These are phyloP conservation scores for Batillaria attramentaria DNA, from an alignment of 1,140 invertebrate genomes.

Conservation along the genomic window DNA sequence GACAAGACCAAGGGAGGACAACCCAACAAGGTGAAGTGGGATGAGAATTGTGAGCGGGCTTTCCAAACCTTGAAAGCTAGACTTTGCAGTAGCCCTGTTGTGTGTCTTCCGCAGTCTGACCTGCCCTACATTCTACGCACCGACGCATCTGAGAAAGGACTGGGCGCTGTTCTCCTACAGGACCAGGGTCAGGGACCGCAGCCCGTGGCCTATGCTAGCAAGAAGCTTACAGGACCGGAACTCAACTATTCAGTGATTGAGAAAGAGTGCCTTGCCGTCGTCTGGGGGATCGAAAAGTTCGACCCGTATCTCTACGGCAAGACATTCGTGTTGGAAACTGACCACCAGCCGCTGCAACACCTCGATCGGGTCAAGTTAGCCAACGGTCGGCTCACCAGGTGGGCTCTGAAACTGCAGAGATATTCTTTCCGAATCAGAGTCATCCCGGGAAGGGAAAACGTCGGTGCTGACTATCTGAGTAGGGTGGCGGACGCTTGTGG, in stretches of 20 bases:
- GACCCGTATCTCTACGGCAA: conserved; percentile 64
- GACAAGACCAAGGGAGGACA: conserved; percentile 19
- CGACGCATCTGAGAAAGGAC: conserved; percentile 45
- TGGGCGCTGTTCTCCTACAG: conserved; percentile 52
- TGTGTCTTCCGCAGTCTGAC: conserved; percentile 55
- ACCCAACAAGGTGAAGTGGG: conserved; percentile 17
- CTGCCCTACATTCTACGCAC: conserved; percentile 63
- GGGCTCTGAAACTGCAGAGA: conserved; percentile 27
- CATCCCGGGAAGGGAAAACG: conserved; percentile 35
- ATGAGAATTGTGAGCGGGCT: background rate
- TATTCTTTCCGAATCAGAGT: conserved; percentile 5
- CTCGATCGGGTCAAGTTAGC: conserved; percentile 25
- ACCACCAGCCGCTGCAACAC: conserved; percentile 36
- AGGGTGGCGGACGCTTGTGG: too few species aligned
- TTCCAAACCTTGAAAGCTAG: conserved; percentile 24
- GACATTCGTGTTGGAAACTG: conserved; percentile 35
- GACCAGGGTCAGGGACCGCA: conserved; percentile 35
- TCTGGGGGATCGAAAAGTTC: conserved; percentile 67
- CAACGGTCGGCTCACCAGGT: conserved; percentile 25
- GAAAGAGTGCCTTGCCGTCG: conserved; percentile 68
- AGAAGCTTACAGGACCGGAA: conserved; percentile 38
- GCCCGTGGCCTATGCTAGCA: conserved; percentile 49
- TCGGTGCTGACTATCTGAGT: conserved; percentile 36
- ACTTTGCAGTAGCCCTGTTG: conserved; percentile 39
- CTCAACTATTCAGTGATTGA: conserved; percentile 68